A percentile compares a stretch with the other conserved stretches of the same genome.
These are phyloP conservation scores for Onchidella celtica DNA, from an alignment of 2,888 invertebrate genomes.

Conservation along the genomic window DNA sequence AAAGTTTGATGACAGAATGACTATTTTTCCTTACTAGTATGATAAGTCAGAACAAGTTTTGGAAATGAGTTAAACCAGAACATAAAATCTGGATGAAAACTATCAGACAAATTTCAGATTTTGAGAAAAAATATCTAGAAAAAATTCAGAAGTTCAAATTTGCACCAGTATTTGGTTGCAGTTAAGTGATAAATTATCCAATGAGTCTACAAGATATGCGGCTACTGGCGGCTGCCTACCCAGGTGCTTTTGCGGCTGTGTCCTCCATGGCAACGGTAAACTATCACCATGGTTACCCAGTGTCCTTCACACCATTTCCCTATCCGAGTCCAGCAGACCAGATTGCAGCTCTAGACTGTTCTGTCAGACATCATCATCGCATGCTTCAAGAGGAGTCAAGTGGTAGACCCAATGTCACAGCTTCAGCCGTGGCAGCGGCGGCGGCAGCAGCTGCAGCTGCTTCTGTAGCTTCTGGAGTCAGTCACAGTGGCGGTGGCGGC, in stretches of 20 bases:
- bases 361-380: conserved; percentile 48
- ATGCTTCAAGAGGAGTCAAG: conserved; percentile 37
- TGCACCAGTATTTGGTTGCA: too few relatives aligned
- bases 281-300: conserved; percentile 29
- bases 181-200: too few relatives aligned
- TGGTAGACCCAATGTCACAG: neutral
- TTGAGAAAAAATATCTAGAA: too few relatives aligned
- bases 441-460: neutral
- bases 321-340: conserved; percentile 48
- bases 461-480: neutral
- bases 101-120: too few relatives aligned
- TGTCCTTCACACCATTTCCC: conserved; percentile 43
- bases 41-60: too few relatives aligned
- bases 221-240: conserved; percentile 51
- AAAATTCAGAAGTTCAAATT: too few relatives aligned
- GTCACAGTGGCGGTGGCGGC: neutral
- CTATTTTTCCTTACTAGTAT: too few relatives aligned
- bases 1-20: too few relatives aligned
- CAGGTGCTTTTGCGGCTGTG: conserved; percentile 50
- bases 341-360: conserved; percentile 57
- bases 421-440: neutral
- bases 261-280: conserved; percentile 32
- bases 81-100: too few relatives aligned
- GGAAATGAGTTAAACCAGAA: too few relatives aligned
- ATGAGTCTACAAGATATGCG: conserved; percentile 52